Evolutionary conservation across 2,888 invertebrate genomes (phyloP).

Genomic region (Mythimna lalbum): DNA sequence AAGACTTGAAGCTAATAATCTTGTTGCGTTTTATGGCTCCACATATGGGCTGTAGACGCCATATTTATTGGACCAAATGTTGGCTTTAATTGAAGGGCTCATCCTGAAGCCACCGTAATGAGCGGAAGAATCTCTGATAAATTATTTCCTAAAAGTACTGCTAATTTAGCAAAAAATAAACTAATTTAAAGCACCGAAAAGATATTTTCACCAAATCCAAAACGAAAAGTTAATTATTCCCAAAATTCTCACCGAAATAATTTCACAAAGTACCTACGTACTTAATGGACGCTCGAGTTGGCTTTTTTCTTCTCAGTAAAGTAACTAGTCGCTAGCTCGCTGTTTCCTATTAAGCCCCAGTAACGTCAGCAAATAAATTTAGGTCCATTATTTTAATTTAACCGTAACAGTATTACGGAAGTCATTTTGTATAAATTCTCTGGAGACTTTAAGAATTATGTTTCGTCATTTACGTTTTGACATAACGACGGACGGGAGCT

Average conservation of each 20-base stretch:
- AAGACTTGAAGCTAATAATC: constrained; percentile 50
- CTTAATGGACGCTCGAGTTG: constrained; percentile 45
- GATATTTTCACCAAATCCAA: constrained; percentile 39
- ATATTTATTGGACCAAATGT: no score
- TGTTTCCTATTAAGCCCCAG: constrained; percentile 61
- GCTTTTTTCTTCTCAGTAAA: constrained; percentile 60
- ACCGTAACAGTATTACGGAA: constrained; percentile 61
- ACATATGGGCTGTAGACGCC: no score
- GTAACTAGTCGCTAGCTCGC: constrained; percentile 51
- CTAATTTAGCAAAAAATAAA: constrained; percentile 46
- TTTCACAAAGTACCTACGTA: constrained; percentile 45
- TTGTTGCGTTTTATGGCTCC: constrained; percentile 39
- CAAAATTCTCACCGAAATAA: constrained; percentile 43
- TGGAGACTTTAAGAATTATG: constrained; percentile 45
- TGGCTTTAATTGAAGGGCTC: constrained; percentile 12
- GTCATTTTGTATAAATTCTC: constrained; percentile 58
- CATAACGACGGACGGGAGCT: constrained; percentile 50
- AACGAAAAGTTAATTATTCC: constrained; percentile 53
- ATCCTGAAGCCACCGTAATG: constrained; percentile 3
- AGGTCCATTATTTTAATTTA: constrained; percentile 71
- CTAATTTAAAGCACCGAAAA: constrained; percentile 30
- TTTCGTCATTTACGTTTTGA: constrained; percentile 55
- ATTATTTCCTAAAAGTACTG: constrained; percentile 14
- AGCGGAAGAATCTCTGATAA: constrained; percentile 21
- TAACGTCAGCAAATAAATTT: constrained; percentile 68